These are phyloP conservation scores for Pampusana beccarii DNA, from an alignment of 2,113 vertebrate species.

Conservation along the genomic window DNA sequence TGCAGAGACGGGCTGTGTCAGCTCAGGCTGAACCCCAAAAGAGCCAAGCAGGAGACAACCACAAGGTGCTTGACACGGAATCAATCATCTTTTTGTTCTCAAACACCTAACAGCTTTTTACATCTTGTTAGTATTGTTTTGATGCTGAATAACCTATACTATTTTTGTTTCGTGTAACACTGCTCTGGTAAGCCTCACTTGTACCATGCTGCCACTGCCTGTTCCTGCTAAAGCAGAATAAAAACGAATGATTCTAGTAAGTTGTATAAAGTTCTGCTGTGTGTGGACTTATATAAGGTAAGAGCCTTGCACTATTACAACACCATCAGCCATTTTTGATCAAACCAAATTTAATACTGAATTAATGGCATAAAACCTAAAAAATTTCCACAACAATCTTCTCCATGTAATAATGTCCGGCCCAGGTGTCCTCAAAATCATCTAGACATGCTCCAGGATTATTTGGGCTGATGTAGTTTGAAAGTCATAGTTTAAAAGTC, in stretches of 20 bases:
- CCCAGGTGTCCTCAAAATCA: not conserved
- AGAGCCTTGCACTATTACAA: not conserved
- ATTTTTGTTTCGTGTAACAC: not conserved
- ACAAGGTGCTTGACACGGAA: fast-evolving
- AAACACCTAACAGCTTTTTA: not conserved
- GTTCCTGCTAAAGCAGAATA: not conserved
- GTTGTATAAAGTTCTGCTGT: not conserved
- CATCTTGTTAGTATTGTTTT: not conserved
- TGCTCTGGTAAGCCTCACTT: not conserved
- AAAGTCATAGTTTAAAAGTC: not conserved
- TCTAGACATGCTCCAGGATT: not conserved
- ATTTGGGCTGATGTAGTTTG: not conserved
- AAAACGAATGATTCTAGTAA: not conserved
- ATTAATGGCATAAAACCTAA: not conserved
- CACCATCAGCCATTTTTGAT: not conserved
- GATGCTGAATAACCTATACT: not conserved
- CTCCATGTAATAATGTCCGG: not conserved
- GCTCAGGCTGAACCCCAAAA: not conserved
- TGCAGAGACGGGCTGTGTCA: not conserved
- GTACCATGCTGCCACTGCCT: not conserved
- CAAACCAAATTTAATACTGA: not conserved
- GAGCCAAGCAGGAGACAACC: not conserved
- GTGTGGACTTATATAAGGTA: not conserved
- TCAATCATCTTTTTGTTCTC: not conserved
- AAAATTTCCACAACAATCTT: not conserved